Evolutionary conservation across 1,140 invertebrate genomes (phyloP), one percentile per base, ranked within the genome.

Genomic region (Bombus confusus): DNA sequence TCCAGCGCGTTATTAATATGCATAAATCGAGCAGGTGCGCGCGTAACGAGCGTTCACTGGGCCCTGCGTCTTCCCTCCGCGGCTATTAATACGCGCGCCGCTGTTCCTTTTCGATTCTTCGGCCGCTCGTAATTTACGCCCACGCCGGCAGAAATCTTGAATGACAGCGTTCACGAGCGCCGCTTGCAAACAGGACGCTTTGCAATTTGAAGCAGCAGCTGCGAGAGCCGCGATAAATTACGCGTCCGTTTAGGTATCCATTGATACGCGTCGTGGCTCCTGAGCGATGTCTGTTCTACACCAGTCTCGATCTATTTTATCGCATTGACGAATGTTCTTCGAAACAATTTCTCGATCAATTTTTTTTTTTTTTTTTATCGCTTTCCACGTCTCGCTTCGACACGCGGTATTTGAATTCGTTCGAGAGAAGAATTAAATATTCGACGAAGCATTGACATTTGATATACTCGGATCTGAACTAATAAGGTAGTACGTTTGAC

Each of bases 1-100:
- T 75, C 43, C n/a, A 15, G 10, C 47, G 52, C 4, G 22, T 59
- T 76, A 76, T 76, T 76, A 59, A 76, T 76, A 76, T 76, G 34
- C 22, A 59, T 37, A 59, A 76, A 76, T 59, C 74, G 22, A 12
- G 18, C 18, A 37, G 34, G 8, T 18, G 18, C 74, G 39, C 6
- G 25, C 13, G 71, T 41, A 34, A 43, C 74, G 31, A 57, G 52
- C 31, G 25, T 31, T 18, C 52, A 22, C 66, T 68, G 15, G 66
- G 66, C 31, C 47, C 47, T 52, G 47, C 18, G 47, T 52, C 47
- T 52, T 52, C 47, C 47, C 47, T 52, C 47, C 47, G 47, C 47
- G 47, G 18, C 18, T 52, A 52, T 52, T 52, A 52, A 52, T 52
- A 52, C 47, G 47, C 47, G 6, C 18, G 0, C 47, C 47, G 47